Evolutionary conservation across 2,888 invertebrate genomes (phyloP), one percentile per base, ranked within the genome.

Genomic region (Volucella inanis): DNA sequence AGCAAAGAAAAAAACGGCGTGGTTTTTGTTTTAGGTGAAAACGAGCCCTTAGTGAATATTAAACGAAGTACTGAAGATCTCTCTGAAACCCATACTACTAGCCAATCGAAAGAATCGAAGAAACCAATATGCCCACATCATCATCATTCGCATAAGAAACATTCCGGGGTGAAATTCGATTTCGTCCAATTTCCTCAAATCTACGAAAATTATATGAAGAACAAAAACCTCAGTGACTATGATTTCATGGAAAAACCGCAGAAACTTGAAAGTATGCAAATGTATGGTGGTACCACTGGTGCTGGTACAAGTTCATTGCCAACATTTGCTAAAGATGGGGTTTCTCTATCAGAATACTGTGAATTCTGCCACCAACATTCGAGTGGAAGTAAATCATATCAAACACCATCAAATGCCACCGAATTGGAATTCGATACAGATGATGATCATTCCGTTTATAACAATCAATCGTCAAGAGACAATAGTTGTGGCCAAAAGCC

Each of bases 321-420:
- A 74, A 4, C 85, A 87, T 22, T 87, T 57, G 49, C 72, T 9
- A 72, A 74, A 8, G 88, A 88, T 4, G 52, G 88, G 10, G 87
- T 88, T 0, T 86, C 88, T n/a, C 50, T 71, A 0, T 93, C 93
- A 88, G 90, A 90, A 43, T 92, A 93, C 14, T 94, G 94, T 81
- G 93, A 94, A 87, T 92, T 93, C 8, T 94, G 94, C 74, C 90
- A 85, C 4, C 31, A 31, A 11, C 92, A 92, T 88, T 93, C 93
- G 87, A 93, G 93, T 87, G 92, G 93, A 90, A 93, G 93, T 54
- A 94, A 94, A 39, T 93, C 94, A 87, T 92, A 96, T 52, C 96
- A 96, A 89, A 96, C 96, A 0, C 96, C 96, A 0, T 96, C 96
- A 0, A 96, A 96, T 90, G 96, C 96, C 43, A 95, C 96, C 0